Evolutionary conservation across 2,113 vertebrate genomes (phyloP), one percentile per base, ranked within the genome.

Genomic region (Podarcis cretensis): DNA sequence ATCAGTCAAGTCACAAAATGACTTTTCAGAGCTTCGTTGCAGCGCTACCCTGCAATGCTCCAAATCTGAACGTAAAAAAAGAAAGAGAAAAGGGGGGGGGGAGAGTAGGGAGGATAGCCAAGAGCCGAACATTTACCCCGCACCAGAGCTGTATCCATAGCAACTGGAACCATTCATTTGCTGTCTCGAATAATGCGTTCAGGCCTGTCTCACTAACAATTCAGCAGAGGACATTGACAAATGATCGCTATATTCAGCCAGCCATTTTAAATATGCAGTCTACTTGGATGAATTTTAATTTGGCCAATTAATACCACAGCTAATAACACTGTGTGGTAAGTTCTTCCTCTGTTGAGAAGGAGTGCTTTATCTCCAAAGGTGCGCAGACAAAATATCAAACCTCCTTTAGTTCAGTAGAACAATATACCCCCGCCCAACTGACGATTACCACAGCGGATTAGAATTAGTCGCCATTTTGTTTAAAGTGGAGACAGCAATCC

Each of bases 251-350:
- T 94, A 96, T 96, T 97, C 93, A 95, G 89, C 92, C 95, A 95
- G 94, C 92, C 95, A 94, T 96, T 96, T 97, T 95, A 96, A 97
- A 96, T 90, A 96, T 93, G 87, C 93, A 95, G 88, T 94, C 94
- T 77, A 96, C 96, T 97, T 96, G 94, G 92, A 94, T 96, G 96
- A 95, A 96, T 97, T 96, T 93, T 96, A 96, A 96, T 97, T 96
- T 93, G 90, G 82, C 83, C 76, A 59, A 94, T 85, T 74, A 95
- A 96, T 96, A 95, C 93, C 92, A 92, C 14, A 92, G 93, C 94
- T 93, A 93, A 96, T 94, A 96, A 96, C 89, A 92, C 86, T 93
- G 63, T 92, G 87, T 2, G 12, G 91, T 95, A 92, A 89, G 92
- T 90, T 92, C 91, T 25, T 94, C 59, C 91, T 90, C 89, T 87